Evolutionary conservation across 1,140 invertebrate genomes (phyloP), one percentile per base, ranked within the genome.

Genomic region (Sminthurinus signatus): DNA sequence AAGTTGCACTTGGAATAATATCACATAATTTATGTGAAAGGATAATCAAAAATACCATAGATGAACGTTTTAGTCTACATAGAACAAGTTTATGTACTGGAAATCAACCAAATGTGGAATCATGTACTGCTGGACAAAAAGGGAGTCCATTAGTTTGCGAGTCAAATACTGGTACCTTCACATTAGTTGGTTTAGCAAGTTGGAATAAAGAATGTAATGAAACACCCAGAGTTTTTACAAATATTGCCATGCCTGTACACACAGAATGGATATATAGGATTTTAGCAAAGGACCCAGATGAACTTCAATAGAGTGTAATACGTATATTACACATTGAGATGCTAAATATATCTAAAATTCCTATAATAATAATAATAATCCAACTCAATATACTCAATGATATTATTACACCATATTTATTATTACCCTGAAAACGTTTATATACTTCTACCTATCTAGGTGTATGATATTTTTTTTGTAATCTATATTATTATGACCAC

Each of bases 251-350:
- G n/a, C 21, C 65, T 0, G 19, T 39, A 2, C 42, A 58, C 15
- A 54, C 46, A 4, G 54, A 58, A 1, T 67, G 65, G 65, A 67
- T 67, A 15, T 54, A 39, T 12, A 54, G 19, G 10, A 31, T 61
- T 39, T 21, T 62, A 36, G 43, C 5, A n/a, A 17, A 21, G 5
- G 44, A 46, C n/a, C 21, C 44, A n/a, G 44, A 17, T 17, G 44
- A 46, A 39, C n/a, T n/a, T n/a, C n/a, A n/a, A n/a, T n/a, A n/a
- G n/a, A n/a, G n/a, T n/a, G n/a, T n/a, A n/a, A n/a, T n/a, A n/a
- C n/a, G n/a, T n/a, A n/a, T n/a, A n/a, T n/a, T n/a, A n/a, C n/a
- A n/a, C n/a, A n/a, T n/a, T n/a, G n/a, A n/a, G n/a, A n/a, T n/a
- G n/a, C n/a, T n/a, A n/a, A n/a, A n/a, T n/a, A n/a, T n/a, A n/a